Conservation (phyloP, 2,888 invertebrate genomes). For the Protophormia terraenovae region DNA sequence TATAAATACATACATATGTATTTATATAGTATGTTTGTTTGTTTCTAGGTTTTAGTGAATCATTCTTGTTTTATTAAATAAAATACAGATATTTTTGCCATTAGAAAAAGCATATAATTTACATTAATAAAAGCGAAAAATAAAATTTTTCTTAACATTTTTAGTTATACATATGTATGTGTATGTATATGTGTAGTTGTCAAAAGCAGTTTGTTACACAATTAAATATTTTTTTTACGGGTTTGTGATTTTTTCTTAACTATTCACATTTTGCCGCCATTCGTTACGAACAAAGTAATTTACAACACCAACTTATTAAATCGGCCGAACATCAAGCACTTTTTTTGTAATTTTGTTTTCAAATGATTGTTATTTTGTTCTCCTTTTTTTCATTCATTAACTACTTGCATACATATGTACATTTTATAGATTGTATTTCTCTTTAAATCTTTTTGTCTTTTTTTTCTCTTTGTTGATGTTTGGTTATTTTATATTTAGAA, state of each 20-base stretch:
- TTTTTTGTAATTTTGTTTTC: background rate
- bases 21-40: too few relatives aligned
- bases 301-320: background rate
- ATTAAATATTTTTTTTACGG: background rate
- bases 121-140: background rate
- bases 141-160: background rate
- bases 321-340: background rate
- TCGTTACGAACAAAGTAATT: background rate
- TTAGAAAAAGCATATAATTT: background rate
- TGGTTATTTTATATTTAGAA: conserved; percentile 74
- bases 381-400: conserved; percentile 6
- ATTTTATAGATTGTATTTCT: background rate
- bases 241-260: too few relatives aligned
- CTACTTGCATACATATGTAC: background rate
- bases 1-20: background rate
- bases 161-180: too few relatives aligned
- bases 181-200: too few relatives aligned
- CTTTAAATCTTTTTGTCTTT: conserved; percentile 6
- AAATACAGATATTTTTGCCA: too few relatives aligned
- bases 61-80: background rate
- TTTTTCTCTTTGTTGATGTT: background rate
- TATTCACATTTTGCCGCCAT: background rate
- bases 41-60: too few relatives aligned
- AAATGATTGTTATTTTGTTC: too few relatives aligned
- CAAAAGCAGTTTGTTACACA: background rate